These are phyloP conservation scores for Alviniconcha marisindica DNA, from an alignment of 1,140 invertebrate species.

Conservation along the genomic window DNA sequence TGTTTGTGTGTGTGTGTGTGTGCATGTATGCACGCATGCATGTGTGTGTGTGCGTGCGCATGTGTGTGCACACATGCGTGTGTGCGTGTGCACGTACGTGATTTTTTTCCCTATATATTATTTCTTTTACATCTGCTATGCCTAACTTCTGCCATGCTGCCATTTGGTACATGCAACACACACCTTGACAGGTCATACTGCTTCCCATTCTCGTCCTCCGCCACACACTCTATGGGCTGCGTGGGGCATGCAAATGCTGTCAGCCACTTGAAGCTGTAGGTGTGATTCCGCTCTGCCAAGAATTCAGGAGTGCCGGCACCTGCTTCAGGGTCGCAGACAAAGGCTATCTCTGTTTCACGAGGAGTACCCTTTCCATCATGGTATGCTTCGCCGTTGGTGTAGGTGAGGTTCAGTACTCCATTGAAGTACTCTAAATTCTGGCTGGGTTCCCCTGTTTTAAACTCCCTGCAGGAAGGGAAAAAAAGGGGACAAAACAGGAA, in stretches of 20 bases:
- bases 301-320: constrained; percentile 68
- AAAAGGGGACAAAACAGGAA: not conserved
- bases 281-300: constrained; percentile 60
- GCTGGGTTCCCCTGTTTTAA: constrained; percentile 60
- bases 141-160: too few relatives aligned
- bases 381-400: constrained; percentile 68
- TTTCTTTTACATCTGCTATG: too few relatives aligned
- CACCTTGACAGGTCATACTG: constrained; percentile 74
- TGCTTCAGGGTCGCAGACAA: constrained; percentile 71
- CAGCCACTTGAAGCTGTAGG: constrained; percentile 73
- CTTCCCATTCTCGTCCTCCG: constrained; percentile 58
- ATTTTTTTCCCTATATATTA: too few relatives aligned
- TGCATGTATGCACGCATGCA: too few relatives aligned
- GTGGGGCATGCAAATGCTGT: constrained; percentile 72
- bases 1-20: too few relatives aligned
- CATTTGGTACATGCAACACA: constrained; percentile 30
- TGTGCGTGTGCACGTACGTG: too few relatives aligned
- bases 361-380: constrained; percentile 53
- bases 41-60: too few relatives aligned
- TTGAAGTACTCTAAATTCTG: constrained; percentile 66
- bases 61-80: too few relatives aligned
- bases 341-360: constrained; percentile 70
- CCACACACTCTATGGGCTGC: constrained; percentile 65
- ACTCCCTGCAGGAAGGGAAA: constrained; percentile 47
- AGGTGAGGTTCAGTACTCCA: constrained; percentile 74